Conservation (phyloP, 1,140 invertebrate genomes). For the Cydia amplana region DNA sequence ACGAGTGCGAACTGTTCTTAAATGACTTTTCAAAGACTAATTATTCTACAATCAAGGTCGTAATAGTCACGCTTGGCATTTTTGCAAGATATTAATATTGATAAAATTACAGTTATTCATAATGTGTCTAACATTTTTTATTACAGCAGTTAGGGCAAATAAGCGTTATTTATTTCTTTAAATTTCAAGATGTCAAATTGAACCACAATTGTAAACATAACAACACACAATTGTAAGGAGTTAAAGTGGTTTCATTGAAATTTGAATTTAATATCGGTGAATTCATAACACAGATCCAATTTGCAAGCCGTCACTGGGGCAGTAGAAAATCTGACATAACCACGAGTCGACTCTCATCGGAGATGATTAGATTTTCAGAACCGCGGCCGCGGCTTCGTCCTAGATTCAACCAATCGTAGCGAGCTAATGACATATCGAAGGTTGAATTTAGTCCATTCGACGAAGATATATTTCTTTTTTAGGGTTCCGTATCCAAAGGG, state of each 20-base stretch:
- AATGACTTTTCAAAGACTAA: not conserved
- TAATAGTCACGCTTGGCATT: constrained; percentile 19
- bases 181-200: not conserved
- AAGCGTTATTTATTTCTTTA: too few relatives aligned
- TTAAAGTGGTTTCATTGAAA: not conserved
- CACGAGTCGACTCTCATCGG: constrained; percentile 3
- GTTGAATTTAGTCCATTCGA: not conserved
- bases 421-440: constrained; percentile 14
- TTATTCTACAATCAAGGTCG: constrained; percentile 18
- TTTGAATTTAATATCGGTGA: not conserved
- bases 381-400: constrained; percentile 6
- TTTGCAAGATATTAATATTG: constrained; percentile 28
- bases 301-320: not conserved
- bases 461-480: not conserved
- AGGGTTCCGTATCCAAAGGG: too few relatives aligned
- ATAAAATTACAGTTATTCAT: constrained; percentile 3
- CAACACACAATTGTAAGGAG: not conserved
- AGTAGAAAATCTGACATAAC: not conserved
- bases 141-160: too few relatives aligned
- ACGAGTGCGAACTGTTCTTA: not conserved
- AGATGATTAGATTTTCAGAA: constrained; percentile 23
- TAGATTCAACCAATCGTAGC: constrained; percentile 11
- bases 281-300: constrained; percentile 15
- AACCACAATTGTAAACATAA: too few relatives aligned
- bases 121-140: not conserved